Evolutionary conservation across 2,888 invertebrate species (phyloP).

Genomic region (Drosophila gaucha): DNA sequence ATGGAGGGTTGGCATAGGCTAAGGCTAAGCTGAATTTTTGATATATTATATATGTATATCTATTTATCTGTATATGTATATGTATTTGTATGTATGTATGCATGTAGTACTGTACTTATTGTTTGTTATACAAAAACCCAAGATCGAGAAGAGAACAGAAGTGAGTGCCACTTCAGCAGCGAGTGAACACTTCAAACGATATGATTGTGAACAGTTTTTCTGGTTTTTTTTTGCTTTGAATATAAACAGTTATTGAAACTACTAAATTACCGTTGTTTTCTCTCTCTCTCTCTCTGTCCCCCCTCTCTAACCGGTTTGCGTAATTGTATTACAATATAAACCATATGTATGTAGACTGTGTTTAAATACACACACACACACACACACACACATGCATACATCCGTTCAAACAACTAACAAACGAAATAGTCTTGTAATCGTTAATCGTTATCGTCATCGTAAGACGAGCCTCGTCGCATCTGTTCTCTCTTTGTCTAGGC

Average conservation of each 20-base stretch:
- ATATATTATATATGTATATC: slow-evolving; percentile 36
- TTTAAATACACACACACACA: too few species aligned
- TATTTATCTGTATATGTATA: slow-evolving; percentile 34
- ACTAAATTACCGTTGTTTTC: slow-evolving; percentile 17
- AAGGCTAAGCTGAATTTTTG: slow-evolving; percentile 54
- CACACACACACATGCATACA: slow-evolving; percentile 13
- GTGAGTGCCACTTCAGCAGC: slow-evolving; percentile 3
- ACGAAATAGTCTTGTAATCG: background rate
- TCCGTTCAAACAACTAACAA: slow-evolving; percentile 1
- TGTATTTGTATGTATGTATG: slow-evolving; percentile 23
- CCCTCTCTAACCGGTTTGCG: slow-evolving; percentile 55
- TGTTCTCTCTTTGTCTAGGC: slow-evolving; percentile 4
- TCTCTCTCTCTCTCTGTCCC: background rate
- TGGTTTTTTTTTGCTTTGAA: slow-evolving; percentile 46
- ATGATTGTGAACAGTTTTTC: slow-evolving; percentile 61
- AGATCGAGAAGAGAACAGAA: slow-evolving; percentile 41
- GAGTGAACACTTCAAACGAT: slow-evolving; percentile 43
- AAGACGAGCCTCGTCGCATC: slow-evolving; percentile 10
- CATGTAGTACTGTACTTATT: slow-evolving; percentile 68
- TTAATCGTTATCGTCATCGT: slow-evolving; percentile 8
- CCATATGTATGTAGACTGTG: too few species aligned
- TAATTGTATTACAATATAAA: slow-evolving; percentile 13
- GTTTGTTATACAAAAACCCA: slow-evolving; percentile 72
- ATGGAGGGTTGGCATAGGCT: slow-evolving; percentile 19
- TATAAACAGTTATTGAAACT: slow-evolving; percentile 61